Evolutionary conservation across 2,888 invertebrate genomes (phyloP).

Genomic region (Barypeithes pellucidus): DNA sequence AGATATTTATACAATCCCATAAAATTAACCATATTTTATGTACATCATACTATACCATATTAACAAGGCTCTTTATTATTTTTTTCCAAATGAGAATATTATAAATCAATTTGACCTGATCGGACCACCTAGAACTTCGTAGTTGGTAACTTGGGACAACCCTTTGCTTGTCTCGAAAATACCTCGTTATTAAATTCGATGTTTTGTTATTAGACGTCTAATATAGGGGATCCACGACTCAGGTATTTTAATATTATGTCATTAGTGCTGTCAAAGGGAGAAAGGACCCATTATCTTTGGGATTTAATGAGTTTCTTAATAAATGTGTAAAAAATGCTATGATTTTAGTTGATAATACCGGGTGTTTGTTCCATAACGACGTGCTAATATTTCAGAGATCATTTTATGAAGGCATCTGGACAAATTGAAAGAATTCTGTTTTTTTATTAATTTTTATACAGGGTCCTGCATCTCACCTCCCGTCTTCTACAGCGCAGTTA

Average conservation of each 20-base stretch:
- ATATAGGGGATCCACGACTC: conserved; percentile 23
- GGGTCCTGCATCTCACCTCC: too few relatives aligned
- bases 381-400: too few relatives aligned
- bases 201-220: conserved; percentile 46
- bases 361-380: too few relatives aligned
- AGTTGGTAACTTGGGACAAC: conserved; percentile 40
- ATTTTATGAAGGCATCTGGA: too few relatives aligned
- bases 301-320: conserved; percentile 8
- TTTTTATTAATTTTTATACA: too few relatives aligned
- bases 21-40: too few relatives aligned
- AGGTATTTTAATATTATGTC: conserved; percentile 48
- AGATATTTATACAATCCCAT: too few relatives aligned
- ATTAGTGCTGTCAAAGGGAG: conserved; percentile 26
- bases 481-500: too few relatives aligned
- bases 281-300: neutral
- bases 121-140: conserved; percentile 47
- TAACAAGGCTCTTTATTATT: neutral
- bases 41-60: too few relatives aligned
- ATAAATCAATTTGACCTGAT: conserved; percentile 49
- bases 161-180: conserved; percentile 47
- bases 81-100: conserved; percentile 44
- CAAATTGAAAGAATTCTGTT: too few relatives aligned
- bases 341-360: too few relatives aligned
- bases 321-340: neutral
- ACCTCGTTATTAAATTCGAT: conserved; percentile 42